phyloP scores from a whole-genome alignment of 2,113 vertebrate species.

The Delphinus delphis region DNA sequence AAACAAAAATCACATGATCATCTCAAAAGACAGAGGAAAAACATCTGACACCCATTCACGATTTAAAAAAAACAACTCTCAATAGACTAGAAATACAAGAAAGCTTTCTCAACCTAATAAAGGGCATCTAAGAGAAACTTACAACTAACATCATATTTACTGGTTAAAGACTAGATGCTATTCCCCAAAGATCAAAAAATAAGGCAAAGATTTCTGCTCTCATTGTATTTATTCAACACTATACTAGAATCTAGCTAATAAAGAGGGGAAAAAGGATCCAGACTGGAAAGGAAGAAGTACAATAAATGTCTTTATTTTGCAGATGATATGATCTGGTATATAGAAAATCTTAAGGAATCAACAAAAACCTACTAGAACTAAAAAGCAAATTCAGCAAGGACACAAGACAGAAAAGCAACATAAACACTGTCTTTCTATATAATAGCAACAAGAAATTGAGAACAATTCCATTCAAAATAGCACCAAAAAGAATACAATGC shows the following conservation, averaged over 20 bases:
- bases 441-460: neutral
- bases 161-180: neutral
- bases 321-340: neutral
- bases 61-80: neutral
- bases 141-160: neutral
- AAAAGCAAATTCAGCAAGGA: neutral
- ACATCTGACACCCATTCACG: neutral
- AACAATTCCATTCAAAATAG: neutral
- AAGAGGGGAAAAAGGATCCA: neutral
- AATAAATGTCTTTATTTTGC: neutral
- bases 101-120: neutral
- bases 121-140: neutral
- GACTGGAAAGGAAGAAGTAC: neutral
- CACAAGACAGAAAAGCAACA: neutral
- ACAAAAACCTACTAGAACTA: neutral
- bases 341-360: neutral
- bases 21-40: neutral
- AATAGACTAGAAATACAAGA: neutral
- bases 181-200: neutral
- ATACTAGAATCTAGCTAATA: neutral
- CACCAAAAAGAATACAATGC: neutral
- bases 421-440: neutral
- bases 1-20: neutral
- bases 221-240: neutral
- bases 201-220: neutral